Evolutionary conservation across 37 sponge, comb jelly and placozoan genomes (phyloP), one percentile per base, ranked within the genome.

Genomic region (Cladorhizidae sp.): DNA sequence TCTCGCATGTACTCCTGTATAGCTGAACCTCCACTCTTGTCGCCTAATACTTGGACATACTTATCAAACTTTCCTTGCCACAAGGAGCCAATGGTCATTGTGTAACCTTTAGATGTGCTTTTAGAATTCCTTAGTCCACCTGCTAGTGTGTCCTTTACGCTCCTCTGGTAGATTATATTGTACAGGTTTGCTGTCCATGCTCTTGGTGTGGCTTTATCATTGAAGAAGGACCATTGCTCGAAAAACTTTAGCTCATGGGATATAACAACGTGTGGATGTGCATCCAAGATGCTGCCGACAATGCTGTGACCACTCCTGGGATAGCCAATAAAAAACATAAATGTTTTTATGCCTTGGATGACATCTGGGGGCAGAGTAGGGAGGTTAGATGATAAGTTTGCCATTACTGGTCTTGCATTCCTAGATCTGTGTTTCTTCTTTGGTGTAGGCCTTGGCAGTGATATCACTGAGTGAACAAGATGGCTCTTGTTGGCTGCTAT

Each of bases 231-330:
- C 87, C 80, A 86, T 42, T 80, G 22, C 0, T 18, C 0, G 57
- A 86, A 86, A 14, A 86, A 70, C 9, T 74, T 28, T 38, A 80
- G 80, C 35, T 89, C 90, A 32, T 87, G 88, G 18, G 88, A 62
- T 14, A 87, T 67, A 26, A 81, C 73, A 0, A 58, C 54, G 50
- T 87, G 61, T 42, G 88, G 88, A 43, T 87, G 88, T 40, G 88
- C 88, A 70, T 87, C 88, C 29, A 87, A 15, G 33, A 87, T 55
- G 31, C 82, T 74, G 28, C 64, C 88, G 7, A 84, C 32, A 35
- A 89, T 84, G 54, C 85, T 89, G 72, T 89, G 90, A 0, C 90
- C 85, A 52, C 90, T 89, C 9, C 90, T 50, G 20, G 85, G 81
- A 69, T 89, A 80, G 1, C 90, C 90, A 56, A 89, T 37, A 75